phyloP scores from a whole-genome alignment of 2,113 vertebrate species.

The Charadrius vociferus region DNA sequence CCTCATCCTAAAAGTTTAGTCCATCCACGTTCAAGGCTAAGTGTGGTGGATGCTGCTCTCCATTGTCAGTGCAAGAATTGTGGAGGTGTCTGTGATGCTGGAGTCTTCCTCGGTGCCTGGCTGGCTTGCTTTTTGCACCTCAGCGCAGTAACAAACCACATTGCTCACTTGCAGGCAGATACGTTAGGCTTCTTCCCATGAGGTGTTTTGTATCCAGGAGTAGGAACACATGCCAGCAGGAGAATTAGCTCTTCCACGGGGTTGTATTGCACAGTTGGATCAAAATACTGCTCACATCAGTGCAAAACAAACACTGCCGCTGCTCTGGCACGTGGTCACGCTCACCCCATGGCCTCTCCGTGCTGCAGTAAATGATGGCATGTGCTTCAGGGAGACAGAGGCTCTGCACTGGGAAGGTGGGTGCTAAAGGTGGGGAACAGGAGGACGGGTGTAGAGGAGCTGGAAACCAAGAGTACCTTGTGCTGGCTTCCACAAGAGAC shows the following conservation, averaged over 20 bases:
- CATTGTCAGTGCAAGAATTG: accelerated
- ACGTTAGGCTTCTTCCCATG: accelerated
- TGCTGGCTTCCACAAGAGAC: not conserved
- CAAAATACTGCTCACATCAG: not conserved
- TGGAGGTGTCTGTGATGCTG: not conserved
- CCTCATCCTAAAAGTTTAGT: accelerated
- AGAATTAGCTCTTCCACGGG: not conserved
- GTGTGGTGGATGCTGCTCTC: accelerated
- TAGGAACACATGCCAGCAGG: not conserved
- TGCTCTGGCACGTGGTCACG: not conserved
- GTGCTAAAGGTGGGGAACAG: accelerated
- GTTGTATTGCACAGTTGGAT: not conserved
- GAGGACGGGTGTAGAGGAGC: not conserved
- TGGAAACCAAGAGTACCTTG: not conserved
- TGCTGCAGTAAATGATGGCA: accelerated
- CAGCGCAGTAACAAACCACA: accelerated
- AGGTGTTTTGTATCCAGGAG: not conserved
- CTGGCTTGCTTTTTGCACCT: not conserved
- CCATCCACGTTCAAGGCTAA: accelerated
- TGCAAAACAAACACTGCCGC: not conserved
- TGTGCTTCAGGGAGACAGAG: not conserved
- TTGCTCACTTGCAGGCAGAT: accelerated
- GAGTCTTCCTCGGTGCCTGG: accelerated
- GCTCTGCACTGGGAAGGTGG: not conserved
- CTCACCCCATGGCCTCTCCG: not conserved